These are phyloP conservation scores for Sturnira hondurensis DNA, from an alignment of 2,113 vertebrate genomes.

Conservation along the genomic window DNA sequence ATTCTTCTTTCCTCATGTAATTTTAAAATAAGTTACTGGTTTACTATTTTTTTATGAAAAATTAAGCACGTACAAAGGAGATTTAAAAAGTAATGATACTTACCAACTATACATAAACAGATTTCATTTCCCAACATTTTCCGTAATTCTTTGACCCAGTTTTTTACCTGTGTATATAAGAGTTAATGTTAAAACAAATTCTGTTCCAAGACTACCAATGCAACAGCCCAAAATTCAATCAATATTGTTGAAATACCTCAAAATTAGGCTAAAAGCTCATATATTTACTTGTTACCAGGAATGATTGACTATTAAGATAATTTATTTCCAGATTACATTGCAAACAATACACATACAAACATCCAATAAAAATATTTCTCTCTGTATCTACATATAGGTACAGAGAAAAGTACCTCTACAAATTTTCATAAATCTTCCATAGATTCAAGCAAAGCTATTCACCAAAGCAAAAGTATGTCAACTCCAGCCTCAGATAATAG, in stretches of 20 bases:
- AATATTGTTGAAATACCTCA: background rate
- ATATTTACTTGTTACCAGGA: constrained; percentile 7
- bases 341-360: background rate
- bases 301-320: background rate
- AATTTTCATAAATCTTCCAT: background rate
- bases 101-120: constrained; percentile 99
- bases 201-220: background rate
- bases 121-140: constrained; percentile 99
- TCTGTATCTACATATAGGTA: background rate
- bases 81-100: constrained; percentile 72
- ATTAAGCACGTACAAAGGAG: constrained; percentile 4
- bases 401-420: background rate
- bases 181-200: constrained; percentile 50
- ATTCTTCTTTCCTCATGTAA: background rate
- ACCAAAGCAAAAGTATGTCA: constrained; percentile 13
- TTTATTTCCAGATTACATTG: background rate
- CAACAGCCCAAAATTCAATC: background rate
- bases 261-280: background rate
- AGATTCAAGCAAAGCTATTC: constrained; percentile 28
- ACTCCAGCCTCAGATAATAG: background rate
- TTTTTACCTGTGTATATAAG: constrained; percentile 92
- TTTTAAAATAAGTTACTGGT: constrained; percentile 19
- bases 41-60: constrained; percentile 17
- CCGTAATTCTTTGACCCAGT: constrained; percentile 98
- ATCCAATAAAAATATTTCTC: background rate